Evolutionary conservation across 2,797 vertebrate species (phyloP).

Genomic region (Notoglanidium macrostoma): DNA sequence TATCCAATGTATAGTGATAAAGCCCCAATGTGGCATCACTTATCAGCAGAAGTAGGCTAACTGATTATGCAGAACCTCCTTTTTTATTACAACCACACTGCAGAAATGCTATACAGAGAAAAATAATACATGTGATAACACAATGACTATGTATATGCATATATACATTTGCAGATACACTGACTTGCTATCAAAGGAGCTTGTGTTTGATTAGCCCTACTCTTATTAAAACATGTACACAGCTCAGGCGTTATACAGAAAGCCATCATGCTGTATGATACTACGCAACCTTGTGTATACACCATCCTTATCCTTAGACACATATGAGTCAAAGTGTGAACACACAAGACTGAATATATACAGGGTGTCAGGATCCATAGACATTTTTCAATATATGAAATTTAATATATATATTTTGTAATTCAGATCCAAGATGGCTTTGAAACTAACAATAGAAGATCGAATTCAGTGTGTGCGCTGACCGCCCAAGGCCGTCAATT

Average conservation of each 20-base stretch:
- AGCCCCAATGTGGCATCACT: slow-evolving; percentile 12
- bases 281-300: background rate
- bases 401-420: no score
- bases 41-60: slow-evolving; percentile 35
- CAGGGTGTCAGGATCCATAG: no score
- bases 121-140: background rate
- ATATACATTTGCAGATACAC: background rate
- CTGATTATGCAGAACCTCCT: slow-evolving; percentile 28
- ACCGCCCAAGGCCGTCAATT: no score
- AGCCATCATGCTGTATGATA: background rate
- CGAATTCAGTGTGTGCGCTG: no score
- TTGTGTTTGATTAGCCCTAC: background rate
- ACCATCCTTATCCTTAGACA: background rate
- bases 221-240: background rate
- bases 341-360: background rate
- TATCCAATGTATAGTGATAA: slow-evolving; percentile 27
- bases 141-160: background rate
- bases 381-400: no score
- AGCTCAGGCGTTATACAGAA: background rate
- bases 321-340: background rate
- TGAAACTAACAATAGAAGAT: no score
- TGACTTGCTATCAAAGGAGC: background rate
- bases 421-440: no score
- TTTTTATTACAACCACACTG: slow-evolving; percentile 16
- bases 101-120: background rate